Percentiles rank a stretch among this genome's conserved stretches.
Evolutionary conservation across 2,888 invertebrate species (phyloP).

Genomic region (Hipparchia sbordonii): DNA sequence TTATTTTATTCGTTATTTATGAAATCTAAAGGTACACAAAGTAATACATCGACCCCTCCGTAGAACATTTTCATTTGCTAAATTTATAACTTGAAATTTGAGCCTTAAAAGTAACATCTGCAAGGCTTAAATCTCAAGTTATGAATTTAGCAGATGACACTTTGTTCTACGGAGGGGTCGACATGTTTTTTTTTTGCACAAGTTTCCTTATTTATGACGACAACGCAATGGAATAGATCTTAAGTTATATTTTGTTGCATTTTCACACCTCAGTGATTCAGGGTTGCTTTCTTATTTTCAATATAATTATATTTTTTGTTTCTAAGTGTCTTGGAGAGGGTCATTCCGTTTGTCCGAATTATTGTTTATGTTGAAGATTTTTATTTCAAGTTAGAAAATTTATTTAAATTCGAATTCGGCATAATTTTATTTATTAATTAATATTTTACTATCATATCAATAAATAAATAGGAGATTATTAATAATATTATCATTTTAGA

Average conservation of each 20-base stretch:
- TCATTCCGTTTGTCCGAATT: conserved; percentile 15
- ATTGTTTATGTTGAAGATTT: conserved; percentile 34
- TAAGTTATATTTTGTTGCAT: conserved; percentile 2
- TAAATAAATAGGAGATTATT: conserved; percentile 45
- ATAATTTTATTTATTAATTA: conserved; percentile 46
- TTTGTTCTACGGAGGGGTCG: no score
- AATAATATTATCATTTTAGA: conserved; percentile 50
- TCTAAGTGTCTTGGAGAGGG: conserved; percentile 7
- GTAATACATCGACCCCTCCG: no score
- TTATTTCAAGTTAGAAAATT: conserved; percentile 32
- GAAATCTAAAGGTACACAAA: neutral
- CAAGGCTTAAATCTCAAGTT: no score
- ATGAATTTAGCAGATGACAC: no score
- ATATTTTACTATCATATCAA: conserved; percentile 62
- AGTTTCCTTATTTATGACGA: neutral
- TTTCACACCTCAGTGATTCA: conserved; percentile 33
- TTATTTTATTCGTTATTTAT: neutral
- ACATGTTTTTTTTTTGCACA: neutral
- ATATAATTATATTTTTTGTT: conserved; percentile 5
- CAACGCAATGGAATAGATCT: neutral
- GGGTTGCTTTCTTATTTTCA: conserved; percentile 22
- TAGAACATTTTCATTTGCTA: no score
- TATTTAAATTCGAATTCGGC: conserved; percentile 32
- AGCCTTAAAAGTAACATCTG: no score
- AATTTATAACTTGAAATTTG: no score